Percentiles rank a stretch among this genome's conserved stretches.
These are phyloP conservation scores for Ceyx melanurus DNA, from an alignment of 2,113 vertebrate genomes.

Conservation along the genomic window DNA sequence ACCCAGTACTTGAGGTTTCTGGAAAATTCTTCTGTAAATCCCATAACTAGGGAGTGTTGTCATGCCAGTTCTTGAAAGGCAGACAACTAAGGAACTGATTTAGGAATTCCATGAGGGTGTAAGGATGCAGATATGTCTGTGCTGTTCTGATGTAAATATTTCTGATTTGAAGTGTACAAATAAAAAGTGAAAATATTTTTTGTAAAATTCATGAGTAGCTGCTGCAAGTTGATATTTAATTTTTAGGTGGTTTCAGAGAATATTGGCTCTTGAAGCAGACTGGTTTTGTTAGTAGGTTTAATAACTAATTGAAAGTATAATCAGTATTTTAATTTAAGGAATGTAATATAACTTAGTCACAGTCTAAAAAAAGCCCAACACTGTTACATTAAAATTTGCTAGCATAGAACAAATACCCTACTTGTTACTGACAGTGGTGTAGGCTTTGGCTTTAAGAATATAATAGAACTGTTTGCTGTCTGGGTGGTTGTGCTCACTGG, in stretches of 20 bases:
- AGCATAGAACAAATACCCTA: background rate
- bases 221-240: background rate
- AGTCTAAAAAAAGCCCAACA: background rate
- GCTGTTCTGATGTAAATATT: background rate
- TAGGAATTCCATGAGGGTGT: background rate
- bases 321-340: background rate
- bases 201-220: background rate
- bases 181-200: background rate
- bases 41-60: background rate
- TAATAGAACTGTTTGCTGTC: background rate
- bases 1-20: background rate
- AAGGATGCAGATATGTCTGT: background rate
- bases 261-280: background rate
- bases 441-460: background rate
- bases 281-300: background rate
- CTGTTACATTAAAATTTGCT: background rate
- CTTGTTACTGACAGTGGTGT: background rate
- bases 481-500: background rate
- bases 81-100: background rate
- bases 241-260: background rate
- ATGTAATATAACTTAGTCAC: background rate
- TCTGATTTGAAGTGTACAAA: background rate
- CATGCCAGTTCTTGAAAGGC: background rate
- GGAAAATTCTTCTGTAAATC: background rate
- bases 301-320: background rate